phyloP scores from a whole-genome alignment of 2,113 vertebrate species.

The Tychaedon coryphoeus region DNA sequence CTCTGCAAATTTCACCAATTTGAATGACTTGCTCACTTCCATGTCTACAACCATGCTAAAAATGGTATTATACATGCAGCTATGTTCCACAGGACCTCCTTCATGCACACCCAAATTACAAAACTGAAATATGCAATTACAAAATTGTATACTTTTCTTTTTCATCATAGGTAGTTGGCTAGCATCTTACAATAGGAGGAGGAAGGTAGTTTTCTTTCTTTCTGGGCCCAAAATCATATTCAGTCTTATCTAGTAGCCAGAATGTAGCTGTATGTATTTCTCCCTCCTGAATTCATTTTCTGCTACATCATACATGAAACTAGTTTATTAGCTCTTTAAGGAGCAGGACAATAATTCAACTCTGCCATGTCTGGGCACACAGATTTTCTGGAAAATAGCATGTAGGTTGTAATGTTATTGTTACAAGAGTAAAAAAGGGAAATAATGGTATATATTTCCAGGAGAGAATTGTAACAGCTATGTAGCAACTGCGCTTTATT shows the following conservation, averaged over 20 bases:
- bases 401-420: background rate
- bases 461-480: background rate
- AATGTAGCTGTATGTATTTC: background rate
- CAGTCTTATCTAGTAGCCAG: background rate
- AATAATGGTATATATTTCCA: background rate
- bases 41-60: background rate
- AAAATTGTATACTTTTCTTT: background rate
- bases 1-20: background rate
- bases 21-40: background rate
- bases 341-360: background rate
- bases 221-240: background rate
- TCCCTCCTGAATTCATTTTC: background rate
- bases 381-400: background rate
- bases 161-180: background rate
- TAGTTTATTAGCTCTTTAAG: background rate
- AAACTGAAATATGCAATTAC: background rate
- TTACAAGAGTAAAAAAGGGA: background rate
- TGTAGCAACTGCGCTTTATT: background rate
- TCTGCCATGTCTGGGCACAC: background rate
- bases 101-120: background rate
- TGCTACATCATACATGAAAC: background rate
- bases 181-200: background rate
- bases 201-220: background rate
- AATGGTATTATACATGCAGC: background rate
- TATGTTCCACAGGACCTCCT: background rate